Percentiles rank a stretch among this genome's conserved stretches.
phyloP scores from a whole-genome alignment of 2,113 vertebrate genomes.

The Myotis lucifugus region DNA sequence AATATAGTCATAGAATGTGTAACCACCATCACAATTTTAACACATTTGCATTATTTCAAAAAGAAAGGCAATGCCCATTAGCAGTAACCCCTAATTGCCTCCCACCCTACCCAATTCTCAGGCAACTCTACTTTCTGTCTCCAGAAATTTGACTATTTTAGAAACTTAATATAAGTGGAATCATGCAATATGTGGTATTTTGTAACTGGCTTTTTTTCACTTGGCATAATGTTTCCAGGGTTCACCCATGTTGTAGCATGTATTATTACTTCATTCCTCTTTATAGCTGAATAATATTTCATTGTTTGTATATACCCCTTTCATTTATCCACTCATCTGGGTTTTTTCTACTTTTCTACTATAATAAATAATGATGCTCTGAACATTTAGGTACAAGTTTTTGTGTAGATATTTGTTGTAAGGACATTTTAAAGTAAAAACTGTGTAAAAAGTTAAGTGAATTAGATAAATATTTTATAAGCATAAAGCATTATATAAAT shows the following conservation, averaged over 20 bases:
- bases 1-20: neutral
- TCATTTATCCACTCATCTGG: neutral
- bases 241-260: neutral
- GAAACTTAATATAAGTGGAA: neutral
- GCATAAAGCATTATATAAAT: neutral
- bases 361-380: neutral
- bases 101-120: neutral
- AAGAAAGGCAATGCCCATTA: neutral
- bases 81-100: neutral
- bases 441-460: neutral
- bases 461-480: neutral
- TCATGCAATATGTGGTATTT: neutral
- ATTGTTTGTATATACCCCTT: neutral
- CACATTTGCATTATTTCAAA: neutral
- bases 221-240: neutral
- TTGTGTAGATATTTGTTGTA: neutral
- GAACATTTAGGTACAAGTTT: neutral
- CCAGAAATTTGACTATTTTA: neutral
- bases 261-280: neutral
- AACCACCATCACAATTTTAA: neutral
- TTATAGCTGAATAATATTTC: neutral
- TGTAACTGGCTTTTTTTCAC: neutral
- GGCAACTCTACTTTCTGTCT: neutral
- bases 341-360: neutral
- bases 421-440: conserved; percentile 34